Evolutionary conservation across 92 coral and sea anemone genomes (phyloP), one percentile per base, ranked within the genome.

Genomic region (Galaxea fascicularis): DNA sequence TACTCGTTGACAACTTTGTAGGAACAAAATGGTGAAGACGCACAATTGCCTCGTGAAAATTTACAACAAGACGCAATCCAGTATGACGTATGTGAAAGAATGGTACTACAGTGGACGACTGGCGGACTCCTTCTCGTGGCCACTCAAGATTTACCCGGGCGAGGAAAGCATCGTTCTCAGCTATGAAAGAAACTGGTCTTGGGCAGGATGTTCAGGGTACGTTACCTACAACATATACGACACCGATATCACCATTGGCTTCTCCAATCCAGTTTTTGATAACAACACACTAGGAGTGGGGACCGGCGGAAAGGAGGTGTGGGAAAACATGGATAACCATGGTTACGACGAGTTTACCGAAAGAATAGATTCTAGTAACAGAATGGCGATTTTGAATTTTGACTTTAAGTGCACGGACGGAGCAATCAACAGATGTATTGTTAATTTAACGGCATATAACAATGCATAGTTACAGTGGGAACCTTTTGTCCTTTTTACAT

Each of bases 41-140:
- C 93, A 90, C 72, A 85, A 73, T 21, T 82, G 82, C n/a, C 71
- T 69, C 28, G 29, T 90, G 80, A 62, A 53, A 15, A 84, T 90
- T 2, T 18, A 30, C 25, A 90, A 90, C 71, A 47, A 70, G 18
- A 57, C 90, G 10, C 46, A 74, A 27, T 81, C 65, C 70, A 4
- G 66, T 18, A 86, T 90, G 90, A 59, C 12, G n/a, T 86, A 56
- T 24, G 75, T 59, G 58, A n/a, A 15, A 31, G 90, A 75, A 18
- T 90, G 93, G 93, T 86, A 81, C 58, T 85, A 86, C 67, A 81
- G 85, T 82, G 93, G 93, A 31, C 82, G 93, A 47, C 35, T 82
- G 44, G 93, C 88, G 1, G 80, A 90, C 21, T 20, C 45, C 16
- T 86, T 66, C 72, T 20, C 22, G 20, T 90, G 90, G 90, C 93